Evolutionary conservation across 2,797 vertebrate species (phyloP).

Genomic region (Serranus cabrilla): DNA sequence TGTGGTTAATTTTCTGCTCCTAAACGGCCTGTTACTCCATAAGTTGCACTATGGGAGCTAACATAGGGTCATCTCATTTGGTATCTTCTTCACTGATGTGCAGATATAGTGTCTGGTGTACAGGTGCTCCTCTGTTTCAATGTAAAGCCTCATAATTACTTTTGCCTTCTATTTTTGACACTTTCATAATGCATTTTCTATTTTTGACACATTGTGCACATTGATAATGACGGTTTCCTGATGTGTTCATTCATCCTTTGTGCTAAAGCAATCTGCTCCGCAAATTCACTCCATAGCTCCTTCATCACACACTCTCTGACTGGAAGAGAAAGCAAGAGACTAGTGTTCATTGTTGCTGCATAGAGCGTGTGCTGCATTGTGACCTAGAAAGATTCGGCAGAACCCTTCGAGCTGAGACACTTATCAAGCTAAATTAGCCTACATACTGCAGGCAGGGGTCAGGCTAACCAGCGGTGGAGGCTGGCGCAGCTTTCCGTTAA

Average conservation of each 20-base stretch:
- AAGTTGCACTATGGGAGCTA: too few species aligned
- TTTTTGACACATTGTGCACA: conserved; percentile 70
- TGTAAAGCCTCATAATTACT: conserved; percentile 71
- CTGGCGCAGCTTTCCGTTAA: conserved; percentile 40
- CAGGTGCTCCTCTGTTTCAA: conserved; percentile 37
- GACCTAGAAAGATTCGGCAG: conserved; percentile 79
- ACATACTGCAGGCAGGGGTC: conserved; percentile 61
- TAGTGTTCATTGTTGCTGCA: conserved; percentile 70
- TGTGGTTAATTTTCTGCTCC: conserved; percentile 4
- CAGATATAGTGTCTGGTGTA: neutral
- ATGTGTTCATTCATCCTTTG: conserved; percentile 82
- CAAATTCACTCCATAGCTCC: conserved; percentile 71
- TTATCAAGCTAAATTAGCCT: conserved; percentile 80
- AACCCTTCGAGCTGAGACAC: conserved; percentile 68
- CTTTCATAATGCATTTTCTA: conserved; percentile 66
- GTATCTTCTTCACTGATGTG: conserved; percentile 2
- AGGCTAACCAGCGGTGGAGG: conserved; percentile 47
- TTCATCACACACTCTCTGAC: conserved; percentile 66
- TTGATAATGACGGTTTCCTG: conserved; percentile 76
- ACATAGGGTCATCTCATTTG: neutral
- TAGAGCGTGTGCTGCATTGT: conserved; percentile 76
- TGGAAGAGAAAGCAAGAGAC: conserved; percentile 69
- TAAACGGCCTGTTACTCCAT: conserved; percentile 4
- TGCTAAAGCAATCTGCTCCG: conserved; percentile 78
- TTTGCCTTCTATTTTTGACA: conserved; percentile 28